Conservation (phyloP, 2,797 vertebrate genomes). For the Acipenser transmontanus region DNA sequence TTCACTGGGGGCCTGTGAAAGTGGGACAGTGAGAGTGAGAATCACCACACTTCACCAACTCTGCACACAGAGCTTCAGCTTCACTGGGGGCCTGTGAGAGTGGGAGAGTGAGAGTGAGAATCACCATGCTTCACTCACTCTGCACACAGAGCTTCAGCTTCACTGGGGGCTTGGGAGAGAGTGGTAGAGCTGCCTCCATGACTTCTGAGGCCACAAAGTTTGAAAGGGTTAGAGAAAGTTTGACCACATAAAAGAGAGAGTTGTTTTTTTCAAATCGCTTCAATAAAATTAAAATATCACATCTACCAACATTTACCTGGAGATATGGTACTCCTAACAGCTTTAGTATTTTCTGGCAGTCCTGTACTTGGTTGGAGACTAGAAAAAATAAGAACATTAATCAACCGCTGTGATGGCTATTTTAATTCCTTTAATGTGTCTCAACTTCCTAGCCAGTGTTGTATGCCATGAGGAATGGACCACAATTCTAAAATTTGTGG, state of each 20-base stretch:
- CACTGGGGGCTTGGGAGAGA: slow-evolving; percentile 25
- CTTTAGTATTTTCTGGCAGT: slow-evolving; percentile 54
- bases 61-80: slow-evolving; percentile 33
- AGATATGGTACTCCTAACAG: slow-evolving; percentile 64
- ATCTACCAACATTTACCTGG: slow-evolving; percentile 40
- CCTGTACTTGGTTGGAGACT: slow-evolving; percentile 48
- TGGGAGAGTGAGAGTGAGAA: background rate
- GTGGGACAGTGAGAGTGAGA: background rate
- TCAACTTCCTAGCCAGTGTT: no score
- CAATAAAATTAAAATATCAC: no score
- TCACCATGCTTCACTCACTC: slow-evolving; percentile 17
- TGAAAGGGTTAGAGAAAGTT: no score
- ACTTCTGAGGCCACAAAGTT: no score
- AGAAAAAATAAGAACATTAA: background rate
- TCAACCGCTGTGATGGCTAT: no score
- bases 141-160: slow-evolving; percentile 34
- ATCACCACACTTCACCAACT: slow-evolving; percentile 17
- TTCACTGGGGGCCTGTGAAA: slow-evolving; percentile 29
- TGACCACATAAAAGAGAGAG: no score
- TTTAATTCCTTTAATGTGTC: no score
- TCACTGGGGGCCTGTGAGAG: slow-evolving; percentile 28
- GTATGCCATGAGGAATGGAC: no score
- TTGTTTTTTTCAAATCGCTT: no score
- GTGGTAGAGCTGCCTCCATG: background rate
- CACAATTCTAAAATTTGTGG: no score